Base-by-base conservation (phyloP, 2,113 vertebrate species). In the Chaenocephalus aceratus region DNA sequence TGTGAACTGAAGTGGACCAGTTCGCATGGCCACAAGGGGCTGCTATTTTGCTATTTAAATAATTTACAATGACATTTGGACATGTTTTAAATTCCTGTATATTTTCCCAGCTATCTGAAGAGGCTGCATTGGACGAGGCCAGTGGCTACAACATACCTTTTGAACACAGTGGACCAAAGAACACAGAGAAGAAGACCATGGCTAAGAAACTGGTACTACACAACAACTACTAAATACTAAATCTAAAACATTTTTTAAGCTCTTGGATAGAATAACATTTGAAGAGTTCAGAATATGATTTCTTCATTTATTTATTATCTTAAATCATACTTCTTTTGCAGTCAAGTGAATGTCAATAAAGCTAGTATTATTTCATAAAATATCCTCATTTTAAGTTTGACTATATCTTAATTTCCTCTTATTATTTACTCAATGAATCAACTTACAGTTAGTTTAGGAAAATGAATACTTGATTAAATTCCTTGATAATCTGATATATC, bases 121-220 rank as follows among this genome's bases (percentile, higher is more conserved):
- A 99, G 89, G 93, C 96, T 72, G 93, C 94, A 4, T 81, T 99
- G 73, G 98, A 99, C 86, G 96, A 97, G 87, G 96, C 97, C 84
- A 97, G 97, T 79, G 97, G 97, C 75, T 98, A 97, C 91, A 98
- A 98, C 91, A 97, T 97, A 86, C 96, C 95, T n/a, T 92, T 89
- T 34, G 95, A 97, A 86, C 90, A 90, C 23, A 92, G 85, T 36
- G 92, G 88, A 18, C 91, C 93, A 0, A 86, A 82, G 86, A 94
- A 91, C 86, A 83, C 21, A 15, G 92, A 94, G 51, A 90, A 89
- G 45, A 86, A 88, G 16, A 83, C 81, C 12, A 6, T 36, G 0
- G 79, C 78, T 2, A 92, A 93, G 76, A 95, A 87, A 74, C 44
- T 51, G 73, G 92, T 95, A 90, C 62, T 23, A 16, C 83, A 77